These are phyloP conservation scores for Clangula hyemalis DNA, from an alignment of 2,797 vertebrate species.

Conservation along the genomic window DNA sequence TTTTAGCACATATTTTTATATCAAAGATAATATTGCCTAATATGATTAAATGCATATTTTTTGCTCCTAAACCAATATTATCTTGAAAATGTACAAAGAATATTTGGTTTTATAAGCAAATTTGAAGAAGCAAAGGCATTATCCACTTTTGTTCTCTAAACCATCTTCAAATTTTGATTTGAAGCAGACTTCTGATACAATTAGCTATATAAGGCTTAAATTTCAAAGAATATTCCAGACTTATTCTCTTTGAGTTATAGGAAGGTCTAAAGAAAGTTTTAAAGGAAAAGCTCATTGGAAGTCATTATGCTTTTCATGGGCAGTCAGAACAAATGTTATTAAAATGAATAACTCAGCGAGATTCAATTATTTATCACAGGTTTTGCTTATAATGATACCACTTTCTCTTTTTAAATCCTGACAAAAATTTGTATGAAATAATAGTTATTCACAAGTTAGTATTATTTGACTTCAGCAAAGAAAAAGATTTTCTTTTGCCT, in stretches of 20 bases:
- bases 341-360: conserved; percentile 63
- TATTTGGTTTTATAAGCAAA: not conserved
- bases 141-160: not conserved
- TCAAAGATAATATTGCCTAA: not conserved
- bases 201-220: conserved; percentile 19
- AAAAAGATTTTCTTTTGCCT: conserved; percentile 13
- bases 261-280: conserved; percentile 43
- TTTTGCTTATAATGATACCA: conserved; percentile 63
- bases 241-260: conserved; percentile 56
- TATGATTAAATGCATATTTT: not conserved
- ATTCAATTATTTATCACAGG: conserved; percentile 70
- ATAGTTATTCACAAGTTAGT: conserved; percentile 26
- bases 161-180: conserved; percentile 26
- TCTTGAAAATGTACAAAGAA: not conserved
- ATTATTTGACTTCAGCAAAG: conserved; percentile 11
- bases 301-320: conserved; percentile 58
- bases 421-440: conserved; percentile 52
- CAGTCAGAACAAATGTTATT: conserved; percentile 64
- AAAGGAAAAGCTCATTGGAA: conserved; percentile 26
- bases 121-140: not conserved
- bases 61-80: not conserved
- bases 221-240: conserved; percentile 50
- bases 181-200: conserved; percentile 23
- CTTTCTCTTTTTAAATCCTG: conserved; percentile 43
- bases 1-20: not conserved